Evolutionary conservation across 1,140 invertebrate species (phyloP).

Genomic region (Drosophila micromelanica): DNA sequence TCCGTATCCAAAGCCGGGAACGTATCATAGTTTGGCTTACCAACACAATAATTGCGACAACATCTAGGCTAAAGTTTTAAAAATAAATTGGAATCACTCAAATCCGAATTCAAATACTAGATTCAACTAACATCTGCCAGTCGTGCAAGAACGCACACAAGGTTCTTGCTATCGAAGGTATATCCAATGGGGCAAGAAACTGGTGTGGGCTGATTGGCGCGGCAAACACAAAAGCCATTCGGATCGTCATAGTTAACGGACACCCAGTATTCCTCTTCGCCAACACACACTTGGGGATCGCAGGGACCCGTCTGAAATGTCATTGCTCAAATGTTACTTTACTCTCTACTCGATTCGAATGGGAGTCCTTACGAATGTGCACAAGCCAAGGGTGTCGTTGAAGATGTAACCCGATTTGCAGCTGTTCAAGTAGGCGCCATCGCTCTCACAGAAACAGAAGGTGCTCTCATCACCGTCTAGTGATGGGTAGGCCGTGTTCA

Average conservation of each 20-base stretch:
- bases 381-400: background rate
- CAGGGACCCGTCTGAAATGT: constrained; percentile 54
- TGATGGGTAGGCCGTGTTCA: constrained; percentile 38
- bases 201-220: constrained; percentile 37
- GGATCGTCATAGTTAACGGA: constrained; percentile 40
- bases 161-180: constrained; percentile 23
- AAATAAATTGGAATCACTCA: too few species aligned
- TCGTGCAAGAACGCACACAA: constrained; percentile 17
- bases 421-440: constrained; percentile 36
- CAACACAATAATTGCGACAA: constrained; percentile 38
- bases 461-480: constrained; percentile 29
- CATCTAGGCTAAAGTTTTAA: constrained; percentile 48
- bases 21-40: constrained; percentile 34
- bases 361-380: constrained; percentile 49
- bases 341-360: background rate
- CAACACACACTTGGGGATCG: constrained; percentile 45
- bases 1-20: constrained; percentile 42
- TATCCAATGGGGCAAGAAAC: constrained; percentile 64
- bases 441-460: constrained; percentile 53
- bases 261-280: constrained; percentile 27
- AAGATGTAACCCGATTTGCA: constrained; percentile 46
- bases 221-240: constrained; percentile 63
- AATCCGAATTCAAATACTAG: background rate
- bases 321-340: too few species aligned
- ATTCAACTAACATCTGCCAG: constrained; percentile 50